These are phyloP conservation scores for Chloropsis cyanopogon DNA, from an alignment of 2,113 vertebrate genomes.

Conservation along the genomic window DNA sequence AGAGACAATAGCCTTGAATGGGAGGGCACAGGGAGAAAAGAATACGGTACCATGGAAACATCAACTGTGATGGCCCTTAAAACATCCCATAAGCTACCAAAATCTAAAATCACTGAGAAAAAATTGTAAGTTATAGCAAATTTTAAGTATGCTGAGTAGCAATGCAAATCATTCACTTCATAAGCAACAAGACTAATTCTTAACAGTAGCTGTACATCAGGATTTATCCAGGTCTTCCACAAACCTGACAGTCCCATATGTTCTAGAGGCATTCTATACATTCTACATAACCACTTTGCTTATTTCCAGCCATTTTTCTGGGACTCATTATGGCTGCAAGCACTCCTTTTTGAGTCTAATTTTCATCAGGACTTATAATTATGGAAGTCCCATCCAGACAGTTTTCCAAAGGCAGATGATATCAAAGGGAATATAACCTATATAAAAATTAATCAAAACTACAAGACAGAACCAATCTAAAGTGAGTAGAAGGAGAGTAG, in stretches of 20 bases:
- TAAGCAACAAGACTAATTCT: background rate
- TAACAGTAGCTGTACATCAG: background rate
- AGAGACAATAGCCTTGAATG: background rate
- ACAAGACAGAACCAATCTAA: background rate
- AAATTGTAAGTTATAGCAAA: background rate
- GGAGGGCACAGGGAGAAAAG: background rate
- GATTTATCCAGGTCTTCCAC: background rate
- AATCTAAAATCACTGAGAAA: background rate
- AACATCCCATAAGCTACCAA: background rate
- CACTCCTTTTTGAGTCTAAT: background rate
- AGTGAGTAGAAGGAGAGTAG: background rate
- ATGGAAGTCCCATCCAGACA: background rate
- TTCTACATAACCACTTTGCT: background rate
- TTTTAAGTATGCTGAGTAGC: background rate
- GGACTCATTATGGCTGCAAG: background rate
- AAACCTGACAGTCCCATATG: fast-evolving
- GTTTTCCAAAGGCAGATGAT: background rate
- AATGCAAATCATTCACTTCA: background rate
- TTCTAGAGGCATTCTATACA: background rate
- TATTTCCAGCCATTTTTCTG: background rate
- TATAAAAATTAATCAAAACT: background rate
- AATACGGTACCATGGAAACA: background rate
- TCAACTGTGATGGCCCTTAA: background rate
- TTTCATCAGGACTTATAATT: background rate
- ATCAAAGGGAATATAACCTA: background rate